A percentile compares a stretch with the other conserved stretches of the same genome.
Conservation (phyloP, 2,888 invertebrate species). For the Spilosoma lubricipeda region DNA sequence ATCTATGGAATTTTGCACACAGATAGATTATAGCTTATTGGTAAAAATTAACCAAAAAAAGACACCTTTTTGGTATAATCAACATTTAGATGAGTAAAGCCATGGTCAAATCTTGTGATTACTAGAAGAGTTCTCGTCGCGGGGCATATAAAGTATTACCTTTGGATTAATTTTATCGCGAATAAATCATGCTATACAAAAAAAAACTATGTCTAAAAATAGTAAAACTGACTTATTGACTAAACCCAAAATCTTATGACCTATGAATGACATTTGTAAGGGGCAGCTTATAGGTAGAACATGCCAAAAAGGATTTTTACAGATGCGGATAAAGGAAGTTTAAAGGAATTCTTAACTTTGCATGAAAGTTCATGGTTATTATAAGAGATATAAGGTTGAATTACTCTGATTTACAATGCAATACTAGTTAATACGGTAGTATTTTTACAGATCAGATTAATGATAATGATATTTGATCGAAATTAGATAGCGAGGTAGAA, state of each 20-base stretch:
- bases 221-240: background rate
- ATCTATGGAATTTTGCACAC: background rate
- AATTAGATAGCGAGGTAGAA: background rate
- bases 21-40: background rate
- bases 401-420: background rate
- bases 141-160: too few species aligned
- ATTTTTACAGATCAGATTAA: background rate
- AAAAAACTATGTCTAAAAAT: too few species aligned
- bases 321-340: background rate
- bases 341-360: background rate
- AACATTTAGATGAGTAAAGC: too few species aligned
- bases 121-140: too few species aligned
- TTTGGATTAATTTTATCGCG: too few species aligned
- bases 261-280: background rate
- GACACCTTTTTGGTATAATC: too few species aligned
- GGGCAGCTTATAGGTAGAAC: background rate
- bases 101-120: too few species aligned
- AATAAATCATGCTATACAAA: too few species aligned
- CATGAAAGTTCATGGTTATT: background rate
- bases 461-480: background rate
- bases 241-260: background rate
- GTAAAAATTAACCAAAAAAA: too few species aligned
- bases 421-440: background rate
- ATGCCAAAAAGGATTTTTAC: background rate
- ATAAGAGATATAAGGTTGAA: background rate